These are phyloP conservation scores for Parthenolecanium corni DNA, from an alignment of 2,888 invertebrate genomes.

Conservation along the genomic window DNA sequence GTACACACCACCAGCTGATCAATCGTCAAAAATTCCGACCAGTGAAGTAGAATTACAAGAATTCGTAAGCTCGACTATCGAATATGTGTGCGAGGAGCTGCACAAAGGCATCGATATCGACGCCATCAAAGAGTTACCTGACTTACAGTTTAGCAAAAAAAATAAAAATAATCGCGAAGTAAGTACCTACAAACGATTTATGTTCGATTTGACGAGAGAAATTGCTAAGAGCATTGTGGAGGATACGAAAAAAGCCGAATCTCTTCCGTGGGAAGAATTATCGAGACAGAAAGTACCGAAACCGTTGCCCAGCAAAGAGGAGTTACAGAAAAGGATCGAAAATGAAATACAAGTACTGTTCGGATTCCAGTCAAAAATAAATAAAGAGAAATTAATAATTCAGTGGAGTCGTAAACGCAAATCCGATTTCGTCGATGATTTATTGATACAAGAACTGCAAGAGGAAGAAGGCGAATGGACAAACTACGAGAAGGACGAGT, in stretches of 20 bases:
- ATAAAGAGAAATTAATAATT: conserved; percentile 47
- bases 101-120: conserved; percentile 39
- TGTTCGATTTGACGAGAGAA: conserved; percentile 53
- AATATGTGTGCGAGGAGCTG: conserved; percentile 8
- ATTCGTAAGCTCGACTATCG: neutral
- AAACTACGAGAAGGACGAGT: conserved; percentile 58
- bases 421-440: conserved; percentile 58
- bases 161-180: conserved; percentile 17
- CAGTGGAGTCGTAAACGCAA: conserved; percentile 50
- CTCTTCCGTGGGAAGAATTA: conserved; percentile 38
- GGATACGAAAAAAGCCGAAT: conserved; percentile 35
- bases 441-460: conserved; percentile 56
- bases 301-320: conserved; percentile 32
- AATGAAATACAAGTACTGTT: conserved; percentile 39
- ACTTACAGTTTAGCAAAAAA: conserved; percentile 35
- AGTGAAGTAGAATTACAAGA: conserved; percentile 9
- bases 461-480: conserved; percentile 63
- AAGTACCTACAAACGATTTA: conserved; percentile 45
- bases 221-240: conserved; percentile 45
- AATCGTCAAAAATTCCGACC: neutral
- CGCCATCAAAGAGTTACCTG: conserved; percentile 37
- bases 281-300: conserved; percentile 46
- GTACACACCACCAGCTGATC: conserved; percentile 50
- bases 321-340: conserved; percentile 18
- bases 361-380: conserved; percentile 43